Percentiles rank a stretch among this genome's conserved stretches.
These are phyloP conservation scores for Cenopis cana DNA, from an alignment of 2,888 invertebrate species.

Conservation along the genomic window DNA sequence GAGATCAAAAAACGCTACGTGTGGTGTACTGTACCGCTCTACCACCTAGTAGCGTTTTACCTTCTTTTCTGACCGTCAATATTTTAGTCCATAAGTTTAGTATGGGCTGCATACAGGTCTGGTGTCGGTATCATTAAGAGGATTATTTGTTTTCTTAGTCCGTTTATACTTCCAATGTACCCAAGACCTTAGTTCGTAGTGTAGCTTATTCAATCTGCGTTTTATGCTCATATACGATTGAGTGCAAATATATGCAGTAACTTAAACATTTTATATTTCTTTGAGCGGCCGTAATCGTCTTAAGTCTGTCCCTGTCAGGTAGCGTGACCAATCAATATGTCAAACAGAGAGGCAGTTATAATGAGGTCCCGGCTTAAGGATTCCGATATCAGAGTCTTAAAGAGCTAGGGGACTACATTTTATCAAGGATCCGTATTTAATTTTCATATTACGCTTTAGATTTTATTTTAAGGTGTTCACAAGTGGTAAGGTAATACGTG, in stretches of 20 bases:
- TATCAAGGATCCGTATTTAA: neutral
- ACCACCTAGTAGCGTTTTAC: too few species aligned
- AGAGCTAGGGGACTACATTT: neutral
- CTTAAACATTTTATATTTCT: conserved; percentile 11
- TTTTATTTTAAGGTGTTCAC: too few species aligned
- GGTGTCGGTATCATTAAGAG: neutral
- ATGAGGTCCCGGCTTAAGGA: conserved; percentile 29
- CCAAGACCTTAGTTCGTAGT: neutral
- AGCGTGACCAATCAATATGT: conserved; percentile 43
- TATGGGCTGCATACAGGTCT: neutral
- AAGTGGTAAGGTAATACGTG: too few species aligned
- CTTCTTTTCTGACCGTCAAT: too few species aligned
- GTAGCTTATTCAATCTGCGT: neutral
- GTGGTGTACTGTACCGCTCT: too few species aligned
- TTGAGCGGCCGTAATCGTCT: conserved; percentile 30
- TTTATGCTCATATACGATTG: neutral
- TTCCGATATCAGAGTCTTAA: conserved; percentile 8
- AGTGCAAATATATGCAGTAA: conserved; percentile 11
- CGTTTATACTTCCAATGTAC: neutral
- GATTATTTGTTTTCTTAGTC: neutral
- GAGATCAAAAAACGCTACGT: too few species aligned
- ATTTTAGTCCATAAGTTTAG: too few species aligned
- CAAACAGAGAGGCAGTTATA: conserved; percentile 39
- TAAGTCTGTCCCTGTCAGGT: conserved; percentile 34
- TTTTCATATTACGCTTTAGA: too few species aligned